Conservation (phyloP, 2,797 vertebrate genomes). For the Gymnoscopelus microlampas region DNA sequence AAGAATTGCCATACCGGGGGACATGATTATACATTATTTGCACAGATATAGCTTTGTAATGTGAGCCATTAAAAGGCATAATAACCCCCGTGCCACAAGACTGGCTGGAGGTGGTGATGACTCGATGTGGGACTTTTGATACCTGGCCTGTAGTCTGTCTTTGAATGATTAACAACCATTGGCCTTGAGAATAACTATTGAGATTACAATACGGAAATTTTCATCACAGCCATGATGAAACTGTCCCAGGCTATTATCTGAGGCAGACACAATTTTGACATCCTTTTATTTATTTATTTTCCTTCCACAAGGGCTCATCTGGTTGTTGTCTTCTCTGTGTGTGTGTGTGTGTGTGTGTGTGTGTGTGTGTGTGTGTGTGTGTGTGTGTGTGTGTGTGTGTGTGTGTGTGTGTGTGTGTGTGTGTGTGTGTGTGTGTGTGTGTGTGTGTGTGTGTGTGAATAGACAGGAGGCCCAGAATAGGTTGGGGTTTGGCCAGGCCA, state of each 20-base stretch:
- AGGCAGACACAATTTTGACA: conserved; percentile 61
- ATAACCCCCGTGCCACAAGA: no score
- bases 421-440: no score
- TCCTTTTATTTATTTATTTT: background rate
- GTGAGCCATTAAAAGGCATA: no score
- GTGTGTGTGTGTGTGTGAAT: background rate
- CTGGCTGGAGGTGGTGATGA: no score
- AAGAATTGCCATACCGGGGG: no score
- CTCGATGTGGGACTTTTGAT: conserved; percentile 17
- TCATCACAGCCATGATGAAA: conserved; percentile 24
- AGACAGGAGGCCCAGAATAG: conserved; percentile 44
- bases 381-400: no score
- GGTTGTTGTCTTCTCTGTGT: conserved; percentile 27
- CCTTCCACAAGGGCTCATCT: conserved; percentile 50
- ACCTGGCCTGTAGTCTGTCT: conserved; percentile 10
- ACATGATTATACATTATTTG: no score
- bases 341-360: no score
- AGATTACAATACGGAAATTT: conserved; percentile 26
- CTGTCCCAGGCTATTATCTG: conserved; percentile 64
- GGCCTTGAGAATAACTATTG: conserved; percentile 37
- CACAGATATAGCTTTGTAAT: no score
- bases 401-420: no score
- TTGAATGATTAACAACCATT: conserved; percentile 18
- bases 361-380: no score
- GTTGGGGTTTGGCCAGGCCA: conserved; percentile 57